phyloP scores from a whole-genome alignment of 2,888 invertebrate genomes.

The Pterostichus madidus region DNA sequence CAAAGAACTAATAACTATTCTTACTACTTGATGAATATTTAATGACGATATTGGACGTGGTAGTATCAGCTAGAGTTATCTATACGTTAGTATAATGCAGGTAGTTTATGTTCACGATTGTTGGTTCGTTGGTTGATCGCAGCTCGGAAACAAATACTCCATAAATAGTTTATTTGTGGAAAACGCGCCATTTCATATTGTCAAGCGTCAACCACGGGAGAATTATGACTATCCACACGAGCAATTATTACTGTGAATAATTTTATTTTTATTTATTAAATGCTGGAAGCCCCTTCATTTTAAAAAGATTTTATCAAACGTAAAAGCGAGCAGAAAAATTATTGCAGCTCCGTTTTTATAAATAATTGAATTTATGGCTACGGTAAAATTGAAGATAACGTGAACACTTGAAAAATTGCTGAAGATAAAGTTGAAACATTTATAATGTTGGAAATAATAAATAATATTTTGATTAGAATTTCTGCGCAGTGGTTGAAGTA shows the following conservation, averaged over 20 bases:
- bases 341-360: slow-evolving; percentile 61
- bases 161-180: slow-evolving; percentile 49
- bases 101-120: neutral
- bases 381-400: slow-evolving; percentile 65
- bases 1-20: neutral
- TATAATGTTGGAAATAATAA: slow-evolving; percentile 63
- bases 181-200: slow-evolving; percentile 46
- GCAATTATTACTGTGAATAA: slow-evolving; percentile 64
- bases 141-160: slow-evolving; percentile 9
- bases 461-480: slow-evolving; percentile 59
- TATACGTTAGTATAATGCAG: neutral
- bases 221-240: slow-evolving; percentile 55
- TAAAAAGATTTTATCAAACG: slow-evolving; percentile 60
- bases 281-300: slow-evolving; percentile 58
- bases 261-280: slow-evolving; percentile 64
- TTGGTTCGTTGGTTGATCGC: neutral
- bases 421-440: slow-evolving; percentile 62
- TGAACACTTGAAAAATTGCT: slow-evolving; percentile 63
- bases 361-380: slow-evolving; percentile 65
- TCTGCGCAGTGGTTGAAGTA: slow-evolving; percentile 57
- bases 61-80: neutral
- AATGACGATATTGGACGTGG: slow-evolving; percentile 11
- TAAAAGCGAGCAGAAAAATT: slow-evolving; percentile 61
- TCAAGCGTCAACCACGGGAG: slow-evolving; percentile 21
- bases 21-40: slow-evolving; percentile 15